Evolutionary conservation across 2,888 invertebrate species (phyloP), one percentile per base, ranked within the genome.

Genomic region (Schizaphis graminum): DNA sequence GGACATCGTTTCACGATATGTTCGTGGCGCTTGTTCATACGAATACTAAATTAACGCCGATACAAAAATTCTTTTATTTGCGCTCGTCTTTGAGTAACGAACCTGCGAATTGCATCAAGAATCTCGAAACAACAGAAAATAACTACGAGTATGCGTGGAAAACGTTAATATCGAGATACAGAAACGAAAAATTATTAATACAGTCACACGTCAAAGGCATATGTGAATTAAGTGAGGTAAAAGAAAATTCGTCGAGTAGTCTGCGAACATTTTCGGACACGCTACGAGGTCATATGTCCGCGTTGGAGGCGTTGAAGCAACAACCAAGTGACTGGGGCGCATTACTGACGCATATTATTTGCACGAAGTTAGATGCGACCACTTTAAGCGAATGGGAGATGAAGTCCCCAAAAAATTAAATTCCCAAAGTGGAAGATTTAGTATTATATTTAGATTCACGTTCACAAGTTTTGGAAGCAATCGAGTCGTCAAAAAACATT

Each of bases 41-140:
- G 1, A 90, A 89, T 61, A 28, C 0, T 11, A 44, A 24, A 0
- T 41, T 89, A 44, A 26, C 41, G 5, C 24, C n/a, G 5, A 41
- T 89, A 11, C 61, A 89, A 35, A 89, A 56, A 53, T 89, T 56
- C 4, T 35, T 89, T 41, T 56, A 89, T 89, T 89, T 89, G 4
- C 10, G 89, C 3, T 56, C 89, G 2, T 53, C 89, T 8, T 53
- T 56, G 3, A 24, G 0, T 1, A 24, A 35, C 21, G 89, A 89
- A 53, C 35, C 89, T 47, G 47, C 47, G 7, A 47, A 47, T 47
- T 47, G 47, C 7, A 47, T n/a, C n/a, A n/a, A n/a, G n/a, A n/a
- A n/a, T n/a, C n/a, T n/a, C n/a, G n/a, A n/a, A n/a, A n/a, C n/a
- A 11, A 89, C 89, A 24, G 3, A 24, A 21, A 53, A 89, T 3